Conservation (phyloP, 2,797 vertebrate species). For the Erithacus rubecula region DNA sequence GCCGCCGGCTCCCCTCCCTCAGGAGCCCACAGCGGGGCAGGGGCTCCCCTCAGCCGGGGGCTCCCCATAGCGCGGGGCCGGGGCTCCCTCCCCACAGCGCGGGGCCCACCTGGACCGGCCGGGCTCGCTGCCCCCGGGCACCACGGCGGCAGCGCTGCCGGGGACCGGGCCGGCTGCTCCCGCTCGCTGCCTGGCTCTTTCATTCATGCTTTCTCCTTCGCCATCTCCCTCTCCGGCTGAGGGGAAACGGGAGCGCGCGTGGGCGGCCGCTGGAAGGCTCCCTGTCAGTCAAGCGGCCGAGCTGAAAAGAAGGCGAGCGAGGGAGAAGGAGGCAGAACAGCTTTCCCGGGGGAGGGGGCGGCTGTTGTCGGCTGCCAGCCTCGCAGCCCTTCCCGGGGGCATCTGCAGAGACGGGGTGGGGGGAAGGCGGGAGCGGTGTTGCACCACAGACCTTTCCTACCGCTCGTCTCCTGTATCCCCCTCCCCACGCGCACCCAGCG, state of each 20-base stretch:
- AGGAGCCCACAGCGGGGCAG: not conserved
- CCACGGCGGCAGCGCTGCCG: not conserved
- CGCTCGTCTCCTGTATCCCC: not conserved
- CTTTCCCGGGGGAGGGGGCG: slow-evolving; percentile 65
- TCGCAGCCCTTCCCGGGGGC: slow-evolving; percentile 21
- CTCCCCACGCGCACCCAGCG: not conserved
- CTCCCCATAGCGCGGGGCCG: not conserved
- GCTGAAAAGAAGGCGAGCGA: slow-evolving; percentile 60
- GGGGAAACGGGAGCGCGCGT: slow-evolving; percentile 58
- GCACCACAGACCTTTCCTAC: not conserved
- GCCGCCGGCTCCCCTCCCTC: not conserved
- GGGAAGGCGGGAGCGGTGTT: not conserved
- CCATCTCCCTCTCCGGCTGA: slow-evolving; percentile 46
- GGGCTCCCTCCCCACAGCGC: not conserved
- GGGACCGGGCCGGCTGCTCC: not conserved
- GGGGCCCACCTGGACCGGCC: not conserved
- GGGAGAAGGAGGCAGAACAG: slow-evolving; percentile 28
- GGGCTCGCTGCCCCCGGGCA: not conserved
- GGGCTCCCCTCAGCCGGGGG: no score
- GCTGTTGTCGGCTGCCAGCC: slow-evolving; percentile 39
- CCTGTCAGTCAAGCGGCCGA: slow-evolving; percentile 72
- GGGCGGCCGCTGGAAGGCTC: slow-evolving; percentile 72
- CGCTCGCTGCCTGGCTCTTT: slow-evolving; percentile 25
- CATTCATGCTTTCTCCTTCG: slow-evolving; percentile 70
- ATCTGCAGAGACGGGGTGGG: not conserved